Conservation (phyloP, 64 coral and sea anemone species). For the Montipora capricornis region DNA sequence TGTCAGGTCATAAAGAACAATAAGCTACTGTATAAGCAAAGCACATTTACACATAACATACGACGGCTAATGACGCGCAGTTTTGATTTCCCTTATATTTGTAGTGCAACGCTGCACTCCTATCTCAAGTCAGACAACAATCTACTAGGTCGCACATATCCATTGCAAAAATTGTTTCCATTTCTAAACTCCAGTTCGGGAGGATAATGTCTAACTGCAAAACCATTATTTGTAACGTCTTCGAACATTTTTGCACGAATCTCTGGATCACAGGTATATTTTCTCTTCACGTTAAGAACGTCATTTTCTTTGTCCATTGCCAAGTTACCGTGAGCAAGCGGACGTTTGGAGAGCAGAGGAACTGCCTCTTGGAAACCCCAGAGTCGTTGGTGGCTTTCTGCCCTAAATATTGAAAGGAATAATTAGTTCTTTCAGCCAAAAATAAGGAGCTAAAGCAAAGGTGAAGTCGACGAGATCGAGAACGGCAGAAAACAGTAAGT, state of each 20-base stretch:
- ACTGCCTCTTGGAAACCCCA: slow-evolving; percentile 28
- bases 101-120: background rate
- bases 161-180: slow-evolving; percentile 5
- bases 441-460: background rate
- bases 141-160: slow-evolving; percentile 44
- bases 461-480: no score
- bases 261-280: slow-evolving; percentile 38
- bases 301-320: slow-evolving; percentile 75
- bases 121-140: slow-evolving; percentile 50
- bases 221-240: slow-evolving; percentile 24
- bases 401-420: background rate
- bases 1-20: no score
- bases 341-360: background rate
- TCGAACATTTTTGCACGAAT: slow-evolving; percentile 8
- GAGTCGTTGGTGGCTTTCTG: slow-evolving; percentile 13
- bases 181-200: slow-evolving; percentile 43
- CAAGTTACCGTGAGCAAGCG: slow-evolving; percentile 28
- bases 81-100: no score
- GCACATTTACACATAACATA: no score
- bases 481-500: no score
- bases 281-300: slow-evolving; percentile 41
- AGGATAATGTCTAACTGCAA: slow-evolving; percentile 8
- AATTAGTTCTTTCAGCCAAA: background rate
- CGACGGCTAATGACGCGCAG: no score
- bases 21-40: no score